These are phyloP conservation scores for Artibeus jamaicensis DNA, from an alignment of 2,797 vertebrate species.

Conservation along the genomic window DNA sequence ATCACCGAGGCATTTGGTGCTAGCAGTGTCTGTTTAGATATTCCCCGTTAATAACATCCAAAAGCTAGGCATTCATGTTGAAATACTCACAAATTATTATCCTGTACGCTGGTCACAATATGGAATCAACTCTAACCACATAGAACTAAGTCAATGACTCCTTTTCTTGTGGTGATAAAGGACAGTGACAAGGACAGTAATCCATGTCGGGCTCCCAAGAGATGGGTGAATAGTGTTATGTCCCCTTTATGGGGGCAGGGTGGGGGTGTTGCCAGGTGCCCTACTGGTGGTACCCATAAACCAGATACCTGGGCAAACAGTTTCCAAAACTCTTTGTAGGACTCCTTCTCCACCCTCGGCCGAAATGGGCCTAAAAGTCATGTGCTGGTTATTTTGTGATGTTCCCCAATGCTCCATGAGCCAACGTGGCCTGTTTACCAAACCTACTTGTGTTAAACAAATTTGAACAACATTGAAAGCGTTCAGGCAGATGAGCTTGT, in stretches of 20 bases:
- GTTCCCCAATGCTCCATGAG: not conserved
- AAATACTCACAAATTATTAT: not conserved
- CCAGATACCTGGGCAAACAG: not conserved
- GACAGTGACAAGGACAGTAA: not conserved
- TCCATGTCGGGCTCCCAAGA: not conserved
- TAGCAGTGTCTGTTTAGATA: not conserved
- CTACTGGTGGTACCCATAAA: not conserved
- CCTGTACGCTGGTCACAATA: not conserved
- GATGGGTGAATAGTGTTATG: not conserved
- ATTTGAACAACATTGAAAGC: constrained; percentile 26
- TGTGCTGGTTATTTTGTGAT: not conserved
- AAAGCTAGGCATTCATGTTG: not conserved
- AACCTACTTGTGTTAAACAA: constrained; percentile 35
- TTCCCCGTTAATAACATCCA: not conserved
- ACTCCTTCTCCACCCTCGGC: not conserved
- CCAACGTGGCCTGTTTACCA: not conserved
- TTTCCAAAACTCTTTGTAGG: not conserved
- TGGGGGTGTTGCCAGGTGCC: not conserved
- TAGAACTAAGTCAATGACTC: not conserved
- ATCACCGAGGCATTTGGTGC: not conserved
- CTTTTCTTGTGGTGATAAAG: constrained; percentile 29
- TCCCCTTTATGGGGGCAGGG: not conserved
- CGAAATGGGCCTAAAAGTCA: not conserved
- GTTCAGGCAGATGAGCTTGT: constrained; percentile 42
- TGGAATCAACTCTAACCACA: not conserved